Percentiles rank a stretch among this genome's conserved stretches.
Conservation (phyloP, 1,140 invertebrate species). For the Planococcus citri region DNA sequence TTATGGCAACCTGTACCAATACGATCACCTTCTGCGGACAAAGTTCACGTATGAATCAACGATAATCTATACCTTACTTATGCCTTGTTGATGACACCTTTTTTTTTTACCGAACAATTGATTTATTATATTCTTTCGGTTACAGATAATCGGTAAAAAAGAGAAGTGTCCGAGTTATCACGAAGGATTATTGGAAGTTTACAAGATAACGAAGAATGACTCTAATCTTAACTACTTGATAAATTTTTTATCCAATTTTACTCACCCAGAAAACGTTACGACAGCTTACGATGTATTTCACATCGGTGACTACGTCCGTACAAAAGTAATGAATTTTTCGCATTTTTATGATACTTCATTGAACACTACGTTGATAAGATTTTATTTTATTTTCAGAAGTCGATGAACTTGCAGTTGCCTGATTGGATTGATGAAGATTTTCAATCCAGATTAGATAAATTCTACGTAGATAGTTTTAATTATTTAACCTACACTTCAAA, state of each 20-base stretch:
- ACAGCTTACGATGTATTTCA: not conserved
- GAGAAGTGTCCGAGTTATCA: not conserved
- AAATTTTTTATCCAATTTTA: not conserved
- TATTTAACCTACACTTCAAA: not conserved
- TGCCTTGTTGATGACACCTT: not conserved
- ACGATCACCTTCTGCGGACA: not conserved
- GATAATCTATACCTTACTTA: not conserved
- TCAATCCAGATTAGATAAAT: not conserved
- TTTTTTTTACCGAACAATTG: not conserved
- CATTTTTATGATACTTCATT: not conserved
- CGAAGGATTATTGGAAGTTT: not conserved
- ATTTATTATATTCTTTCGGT: not conserved
- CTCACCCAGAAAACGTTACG: not conserved
- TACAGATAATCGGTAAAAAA: not conserved
- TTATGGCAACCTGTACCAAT: constrained; percentile 24
- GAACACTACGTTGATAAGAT: not conserved
- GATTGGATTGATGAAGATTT: not conserved
- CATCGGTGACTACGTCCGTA: not conserved
- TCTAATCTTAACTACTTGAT: not conserved
- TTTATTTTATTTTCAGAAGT: not conserved
- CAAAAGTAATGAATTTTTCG: not conserved
- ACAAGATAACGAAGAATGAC: not conserved
- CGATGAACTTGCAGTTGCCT: not conserved
- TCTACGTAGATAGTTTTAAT: not conserved
- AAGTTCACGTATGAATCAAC: not conserved